These are phyloP conservation scores for Xerus inauris DNA, from an alignment of 2,113 vertebrate species.

Conservation along the genomic window DNA sequence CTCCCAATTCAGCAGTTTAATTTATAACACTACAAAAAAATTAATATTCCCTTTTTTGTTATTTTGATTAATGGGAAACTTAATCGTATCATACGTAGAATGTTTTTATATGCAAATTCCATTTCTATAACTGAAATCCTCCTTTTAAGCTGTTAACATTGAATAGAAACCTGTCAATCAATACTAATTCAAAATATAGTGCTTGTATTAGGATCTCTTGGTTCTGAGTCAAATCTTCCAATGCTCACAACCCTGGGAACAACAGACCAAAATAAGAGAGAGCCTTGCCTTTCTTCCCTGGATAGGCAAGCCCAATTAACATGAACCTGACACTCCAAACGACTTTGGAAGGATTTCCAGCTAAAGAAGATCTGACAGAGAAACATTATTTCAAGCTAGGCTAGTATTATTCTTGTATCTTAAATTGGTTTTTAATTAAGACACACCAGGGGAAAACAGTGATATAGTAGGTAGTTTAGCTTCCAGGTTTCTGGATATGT, in stretches of 20 bases:
- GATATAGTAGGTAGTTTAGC: slow-evolving; percentile 36
- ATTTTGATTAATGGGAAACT: slow-evolving; percentile 82
- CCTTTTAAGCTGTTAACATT: slow-evolving; percentile 80
- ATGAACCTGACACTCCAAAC: slow-evolving; percentile 73
- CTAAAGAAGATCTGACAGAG: slow-evolving; percentile 69
- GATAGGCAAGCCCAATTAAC: slow-evolving; percentile 75
- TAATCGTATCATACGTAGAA: slow-evolving; percentile 74
- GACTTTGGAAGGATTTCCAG: slow-evolving; percentile 78
- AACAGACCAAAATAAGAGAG: slow-evolving; percentile 64
- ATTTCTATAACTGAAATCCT: slow-evolving; percentile 73
- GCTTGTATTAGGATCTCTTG: slow-evolving; percentile 60
- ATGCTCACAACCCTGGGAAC: slow-evolving; percentile 63
- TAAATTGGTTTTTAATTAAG: slow-evolving; percentile 83
- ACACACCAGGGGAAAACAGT: slow-evolving; percentile 71
- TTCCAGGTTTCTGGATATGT: slow-evolving; percentile 67
- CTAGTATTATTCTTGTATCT: slow-evolving; percentile 77
- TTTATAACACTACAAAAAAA: slow-evolving; percentile 80
- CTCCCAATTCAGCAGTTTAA: slow-evolving; percentile 80
- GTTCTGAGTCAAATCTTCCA: slow-evolving; percentile 76
- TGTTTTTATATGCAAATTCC: slow-evolving; percentile 76
- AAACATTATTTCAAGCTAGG: slow-evolving; percentile 79
- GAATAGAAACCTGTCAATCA: slow-evolving; percentile 80
- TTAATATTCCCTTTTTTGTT: slow-evolving; percentile 78
- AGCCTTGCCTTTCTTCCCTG: slow-evolving; percentile 58
- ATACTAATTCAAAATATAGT: slow-evolving; percentile 78